Conservation (phyloP, 2,888 invertebrate genomes). For the Patella caerulea region DNA sequence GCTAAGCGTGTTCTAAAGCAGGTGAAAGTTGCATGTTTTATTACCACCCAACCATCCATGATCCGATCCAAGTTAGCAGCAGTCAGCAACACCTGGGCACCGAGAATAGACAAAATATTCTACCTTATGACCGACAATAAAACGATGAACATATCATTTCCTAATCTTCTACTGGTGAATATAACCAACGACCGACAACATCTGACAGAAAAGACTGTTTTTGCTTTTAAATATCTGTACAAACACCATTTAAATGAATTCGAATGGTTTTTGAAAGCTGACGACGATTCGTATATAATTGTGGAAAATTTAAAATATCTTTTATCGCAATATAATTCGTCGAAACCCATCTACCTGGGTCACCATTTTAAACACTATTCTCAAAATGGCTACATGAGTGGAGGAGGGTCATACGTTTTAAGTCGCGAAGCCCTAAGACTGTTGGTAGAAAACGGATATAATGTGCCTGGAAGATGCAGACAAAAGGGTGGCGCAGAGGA, state of each 20-base stretch:
- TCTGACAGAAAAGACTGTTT: conserved; percentile 97
- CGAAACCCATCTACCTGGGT: conserved; percentile 85
- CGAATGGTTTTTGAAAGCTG: conserved; percentile 98
- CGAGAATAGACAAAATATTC: conserved; percentile 76
- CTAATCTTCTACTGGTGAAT: conserved; percentile 80
- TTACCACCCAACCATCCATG: conserved; percentile 92
- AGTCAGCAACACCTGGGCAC: conserved; percentile 95
- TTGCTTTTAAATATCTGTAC: conserved; percentile 89
- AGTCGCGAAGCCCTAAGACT: conserved; percentile 83
- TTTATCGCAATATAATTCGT: conserved; percentile 82
- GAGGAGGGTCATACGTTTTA: conserved; percentile 81
- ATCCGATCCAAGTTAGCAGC: conserved; percentile 89
- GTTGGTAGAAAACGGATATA: conserved; percentile 82
- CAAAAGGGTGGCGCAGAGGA: conserved; percentile 80
- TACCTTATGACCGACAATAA: conserved; percentile 64
- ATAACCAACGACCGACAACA: conserved; percentile 89
- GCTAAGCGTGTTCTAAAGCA: conserved; percentile 76
- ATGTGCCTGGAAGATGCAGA: conserved; percentile 78
- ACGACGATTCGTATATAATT: conserved; percentile 97
- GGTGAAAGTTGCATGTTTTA: conserved; percentile 92
- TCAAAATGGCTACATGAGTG: conserved; percentile 72
- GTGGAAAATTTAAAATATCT: conserved; percentile 94
- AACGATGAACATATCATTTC: conserved; percentile 74
- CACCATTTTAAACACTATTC: conserved; percentile 58
- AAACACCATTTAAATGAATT: conserved; percentile 84